A percentile compares a stretch with the other conserved stretches of the same genome.
These are phyloP conservation scores for Amphimedon queenslandica DNA, from an alignment of 37 sponge, comb jelly and placozoan species.

Conservation along the genomic window DNA sequence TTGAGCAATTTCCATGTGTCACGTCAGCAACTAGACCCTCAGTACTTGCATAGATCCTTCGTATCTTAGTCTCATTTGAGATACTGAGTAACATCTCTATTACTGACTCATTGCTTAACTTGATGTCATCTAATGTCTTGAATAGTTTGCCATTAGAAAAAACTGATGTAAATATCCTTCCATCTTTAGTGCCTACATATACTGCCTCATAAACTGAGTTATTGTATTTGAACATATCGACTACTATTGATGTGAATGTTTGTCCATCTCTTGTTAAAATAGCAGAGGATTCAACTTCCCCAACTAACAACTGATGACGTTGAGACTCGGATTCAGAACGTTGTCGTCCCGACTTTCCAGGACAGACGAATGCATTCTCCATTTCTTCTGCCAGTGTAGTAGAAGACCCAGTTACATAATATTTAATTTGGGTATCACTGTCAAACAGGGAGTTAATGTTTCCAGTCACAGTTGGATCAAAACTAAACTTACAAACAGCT, in stretches of 20 bases:
- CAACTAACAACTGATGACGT: slow-evolving; percentile 20
- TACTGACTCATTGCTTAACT: not conserved
- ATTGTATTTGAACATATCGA: slow-evolving; percentile 13
- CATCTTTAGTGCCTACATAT: slow-evolving; percentile 13
- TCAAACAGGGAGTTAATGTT: too few species aligned
- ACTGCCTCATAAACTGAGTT: slow-evolving; percentile 23
- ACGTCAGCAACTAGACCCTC: slow-evolving; percentile 5
- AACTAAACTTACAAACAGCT: slow-evolving; percentile 63
- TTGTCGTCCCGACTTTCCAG: slow-evolving; percentile 18
- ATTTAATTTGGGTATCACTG: too few species aligned
- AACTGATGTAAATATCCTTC: slow-evolving; percentile 24
- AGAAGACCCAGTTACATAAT: too few species aligned
- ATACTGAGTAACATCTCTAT: not conserved
- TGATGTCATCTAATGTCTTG: not conserved
- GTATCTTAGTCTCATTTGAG: not conserved
- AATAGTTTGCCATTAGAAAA: not conserved
- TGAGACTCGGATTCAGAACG: slow-evolving; percentile 2
- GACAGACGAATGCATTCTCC: slow-evolving; percentile 33
- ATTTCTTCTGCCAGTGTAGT: too few species aligned
- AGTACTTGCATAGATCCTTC: slow-evolving; percentile 32
- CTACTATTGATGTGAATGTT: slow-evolving; percentile 21
- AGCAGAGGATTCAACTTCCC: too few species aligned
- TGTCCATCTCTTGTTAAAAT: slow-evolving; percentile 20
- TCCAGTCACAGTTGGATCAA: slow-evolving; percentile 1
- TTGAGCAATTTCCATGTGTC: slow-evolving; percentile 29